A percentile compares a stretch with the other conserved stretches of the same genome.
phyloP scores from a whole-genome alignment of 2,113 vertebrate species.

The Thamnaconus septentrionalis region DNA sequence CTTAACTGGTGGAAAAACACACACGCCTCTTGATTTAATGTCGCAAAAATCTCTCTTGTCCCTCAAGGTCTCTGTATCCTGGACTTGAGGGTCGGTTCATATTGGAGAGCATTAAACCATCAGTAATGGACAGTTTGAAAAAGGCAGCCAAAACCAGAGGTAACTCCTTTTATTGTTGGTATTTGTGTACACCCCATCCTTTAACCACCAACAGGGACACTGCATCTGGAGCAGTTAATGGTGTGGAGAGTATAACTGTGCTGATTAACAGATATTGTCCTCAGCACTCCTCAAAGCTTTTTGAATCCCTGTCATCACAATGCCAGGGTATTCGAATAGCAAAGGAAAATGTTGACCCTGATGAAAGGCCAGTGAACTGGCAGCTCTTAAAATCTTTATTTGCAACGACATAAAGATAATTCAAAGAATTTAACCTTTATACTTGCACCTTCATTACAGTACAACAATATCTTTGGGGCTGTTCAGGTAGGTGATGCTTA shows the following conservation, averaged over 20 bases:
- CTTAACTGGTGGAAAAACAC: no score
- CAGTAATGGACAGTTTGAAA: constrained; percentile 85
- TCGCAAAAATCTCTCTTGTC: background rate
- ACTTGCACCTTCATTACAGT: constrained; percentile 84
- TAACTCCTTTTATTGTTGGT: constrained; percentile 57
- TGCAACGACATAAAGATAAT: background rate
- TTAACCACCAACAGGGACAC: constrained; percentile 15
- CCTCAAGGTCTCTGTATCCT: constrained; percentile 88
- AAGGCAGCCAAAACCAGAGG: constrained; percentile 93
- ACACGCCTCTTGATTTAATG: no score
- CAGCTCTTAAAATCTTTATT: background rate
- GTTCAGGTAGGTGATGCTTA: constrained; percentile 84
- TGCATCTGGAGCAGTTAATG: constrained; percentile 9
- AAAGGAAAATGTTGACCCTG: no score
- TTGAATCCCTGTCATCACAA: no score
- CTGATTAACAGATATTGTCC: constrained; percentile 29
- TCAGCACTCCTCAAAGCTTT: no score
- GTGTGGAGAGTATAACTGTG: constrained; percentile 11
- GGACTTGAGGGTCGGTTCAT: constrained; percentile 91
- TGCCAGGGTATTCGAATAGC: no score
- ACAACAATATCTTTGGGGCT: constrained; percentile 95
- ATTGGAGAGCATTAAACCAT: constrained; percentile 85
- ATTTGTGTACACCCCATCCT: constrained; percentile 16
- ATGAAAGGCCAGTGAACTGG: no score
- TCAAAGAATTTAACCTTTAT: constrained; percentile 37